phyloP scores from a whole-genome alignment of 2,888 invertebrate species.

The Scrobipalpa atriplicella region DNA sequence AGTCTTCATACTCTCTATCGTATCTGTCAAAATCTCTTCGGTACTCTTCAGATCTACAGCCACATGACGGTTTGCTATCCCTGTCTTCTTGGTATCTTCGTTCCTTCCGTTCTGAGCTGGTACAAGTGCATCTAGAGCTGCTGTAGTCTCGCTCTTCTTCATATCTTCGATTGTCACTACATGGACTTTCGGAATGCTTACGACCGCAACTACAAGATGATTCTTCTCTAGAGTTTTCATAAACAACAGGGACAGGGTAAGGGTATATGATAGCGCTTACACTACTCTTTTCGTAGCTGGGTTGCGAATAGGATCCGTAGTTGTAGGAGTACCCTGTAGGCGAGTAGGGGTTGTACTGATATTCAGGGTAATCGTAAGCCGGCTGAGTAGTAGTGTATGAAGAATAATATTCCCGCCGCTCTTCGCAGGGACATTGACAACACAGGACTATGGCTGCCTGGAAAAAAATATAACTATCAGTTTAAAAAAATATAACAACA shows the following conservation, averaged over 20 bases:
- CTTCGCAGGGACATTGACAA: constrained; percentile 1
- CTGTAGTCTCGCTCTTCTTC: neutral
- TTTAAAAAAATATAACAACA: no score
- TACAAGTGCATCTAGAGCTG: constrained; percentile 27
- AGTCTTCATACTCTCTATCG: constrained; percentile 11
- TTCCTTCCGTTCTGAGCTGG: constrained; percentile 26
- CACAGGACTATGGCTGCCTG: neutral
- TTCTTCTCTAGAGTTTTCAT: neutral
- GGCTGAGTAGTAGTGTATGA: neutral
- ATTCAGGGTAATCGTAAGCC: constrained; percentile 6
- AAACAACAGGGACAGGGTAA: constrained; percentile 9
- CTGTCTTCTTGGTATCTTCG: neutral
- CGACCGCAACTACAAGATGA: neutral
- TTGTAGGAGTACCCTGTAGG: constrained; percentile 27
- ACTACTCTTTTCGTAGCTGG: neutral
- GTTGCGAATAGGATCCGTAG: neutral
- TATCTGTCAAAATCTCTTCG: neutral
- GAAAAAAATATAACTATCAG: neutral
- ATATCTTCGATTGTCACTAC: neutral
- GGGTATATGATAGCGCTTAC: constrained; percentile 8
- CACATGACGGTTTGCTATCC: constrained; percentile 31
- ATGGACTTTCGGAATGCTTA: neutral
- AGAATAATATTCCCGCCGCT: neutral
- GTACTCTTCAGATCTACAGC: constrained; percentile 23
- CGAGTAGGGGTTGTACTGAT: constrained; percentile 14